These are phyloP conservation scores for Heliothis peltigera DNA, from an alignment of 2,888 invertebrate genomes.

Conservation along the genomic window DNA sequence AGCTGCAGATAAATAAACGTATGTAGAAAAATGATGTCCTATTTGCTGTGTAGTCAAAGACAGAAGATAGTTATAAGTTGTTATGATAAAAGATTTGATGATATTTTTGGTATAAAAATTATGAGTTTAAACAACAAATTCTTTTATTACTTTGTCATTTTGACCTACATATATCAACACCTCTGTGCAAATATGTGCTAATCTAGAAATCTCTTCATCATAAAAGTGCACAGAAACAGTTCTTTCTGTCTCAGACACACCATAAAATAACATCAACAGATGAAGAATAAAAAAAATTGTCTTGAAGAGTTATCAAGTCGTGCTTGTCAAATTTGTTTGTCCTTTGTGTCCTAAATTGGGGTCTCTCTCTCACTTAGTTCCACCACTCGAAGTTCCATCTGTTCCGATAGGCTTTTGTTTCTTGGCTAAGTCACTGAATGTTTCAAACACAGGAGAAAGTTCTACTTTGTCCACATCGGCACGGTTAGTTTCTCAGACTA, in stretches of 20 bases:
- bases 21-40: not conserved
- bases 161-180: constrained; percentile 32
- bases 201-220: constrained; percentile 21
- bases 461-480: not conserved
- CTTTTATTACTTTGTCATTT: constrained; percentile 14
- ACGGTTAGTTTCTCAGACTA: too few species aligned
- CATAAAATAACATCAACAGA: constrained; percentile 14
- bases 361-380: not conserved
- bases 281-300: constrained; percentile 8
- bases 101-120: too few species aligned
- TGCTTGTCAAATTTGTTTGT: not conserved
- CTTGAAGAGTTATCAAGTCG: not conserved
- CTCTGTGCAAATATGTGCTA: constrained; percentile 23
- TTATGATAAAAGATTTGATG: too few species aligned
- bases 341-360: not conserved
- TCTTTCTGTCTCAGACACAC: constrained; percentile 24
- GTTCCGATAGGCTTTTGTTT: not conserved
- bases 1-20: not conserved
- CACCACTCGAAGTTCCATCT: not conserved
- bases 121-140: too few species aligned
- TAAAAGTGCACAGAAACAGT: constrained; percentile 22
- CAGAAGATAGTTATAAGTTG: too few species aligned
- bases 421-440: not conserved
- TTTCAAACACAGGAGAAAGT: constrained; percentile 16
- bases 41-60: constrained; percentile 14